Evolutionary conservation across 2,888 invertebrate genomes (phyloP), one percentile per base, ranked within the genome.

Genomic region (Caradrina clavipalpis): DNA sequence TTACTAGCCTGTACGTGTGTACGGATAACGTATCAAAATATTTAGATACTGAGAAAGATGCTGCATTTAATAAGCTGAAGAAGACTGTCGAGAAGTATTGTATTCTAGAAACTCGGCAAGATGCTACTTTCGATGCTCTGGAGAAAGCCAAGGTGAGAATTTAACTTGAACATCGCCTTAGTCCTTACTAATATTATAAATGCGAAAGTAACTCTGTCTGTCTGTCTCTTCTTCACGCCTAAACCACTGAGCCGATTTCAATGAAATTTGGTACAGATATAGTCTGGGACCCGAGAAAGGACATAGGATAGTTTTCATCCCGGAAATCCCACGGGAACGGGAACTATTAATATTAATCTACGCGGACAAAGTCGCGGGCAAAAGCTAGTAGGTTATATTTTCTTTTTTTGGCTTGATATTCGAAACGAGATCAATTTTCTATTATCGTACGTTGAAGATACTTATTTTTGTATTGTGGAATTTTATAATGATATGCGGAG

Each of bases 1-100:
- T 95, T 21, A 90, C 90, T 2, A 94, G 92, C 78, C 84, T 95
- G 11, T 93, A 92, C 80, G 81, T 91, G 64, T 94, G 94, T 82
- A 88, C 93, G 1, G 93, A 94, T 53, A 95, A 95, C 62, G 88
- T 94, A 31, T 88, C 90, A 1, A 94, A 93, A 81, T 95, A 95
- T 86, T 84, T 95, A 69, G 92, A 94, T 60, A 83, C 86, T 10
- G 93, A 93, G 45, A 93, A 92, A 74, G 90, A 92, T 55, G 86
- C 83, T 0, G 91, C 93, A 76, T 91, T 93, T 68, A 79, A 82
- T 13, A 92, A 92, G 78, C 83, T 95, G 0, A 90, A 89, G 66
- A 80, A 83, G 53, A 91, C 89, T 76, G 92, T 94, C 0, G 85
- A 90, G 68, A 89, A 89, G 66, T 95, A 95, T 80, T 94, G 95